phyloP scores from a whole-genome alignment of 1,140 invertebrate genomes.

The Ceratina australensis region DNA sequence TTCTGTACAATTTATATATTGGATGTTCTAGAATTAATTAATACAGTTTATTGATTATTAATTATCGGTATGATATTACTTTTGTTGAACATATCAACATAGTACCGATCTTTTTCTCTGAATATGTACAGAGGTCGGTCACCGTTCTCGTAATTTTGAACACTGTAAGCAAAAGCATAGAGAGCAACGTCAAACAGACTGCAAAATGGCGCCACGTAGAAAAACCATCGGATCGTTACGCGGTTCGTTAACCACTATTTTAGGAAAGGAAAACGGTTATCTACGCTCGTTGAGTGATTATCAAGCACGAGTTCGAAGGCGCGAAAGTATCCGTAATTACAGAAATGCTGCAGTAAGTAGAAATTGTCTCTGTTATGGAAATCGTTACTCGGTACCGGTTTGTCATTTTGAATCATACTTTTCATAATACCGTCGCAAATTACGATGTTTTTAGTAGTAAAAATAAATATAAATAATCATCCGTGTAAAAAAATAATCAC shows the following conservation, averaged over 20 bases:
- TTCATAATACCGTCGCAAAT: not conserved
- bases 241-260: slow-evolving; percentile 39
- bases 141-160: too few species aligned
- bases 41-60: too few species aligned
- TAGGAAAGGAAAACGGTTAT: slow-evolving; percentile 76
- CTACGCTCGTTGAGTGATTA: slow-evolving; percentile 74
- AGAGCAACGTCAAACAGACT: not conserved
- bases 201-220: slow-evolving; percentile 73
- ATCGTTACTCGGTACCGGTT: not conserved
- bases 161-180: too few species aligned
- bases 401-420: not conserved
- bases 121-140: too few species aligned
- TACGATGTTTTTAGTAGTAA: too few species aligned
- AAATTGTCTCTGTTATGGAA: not conserved
- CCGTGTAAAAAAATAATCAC: too few species aligned
- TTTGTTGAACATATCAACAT: too few species aligned
- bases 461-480: too few species aligned
- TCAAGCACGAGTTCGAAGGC: slow-evolving; percentile 70
- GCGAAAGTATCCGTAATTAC: slow-evolving; percentile 71
- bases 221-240: slow-evolving; percentile 62
- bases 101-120: too few species aligned
- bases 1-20: too few species aligned
- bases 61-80: too few species aligned
- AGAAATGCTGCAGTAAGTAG: slow-evolving; percentile 70
- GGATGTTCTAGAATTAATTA: too few species aligned